A percentile compares a stretch with the other conserved stretches of the same genome.
These are phyloP conservation scores for Anas platyrhynchos DNA, from an alignment of 2,113 vertebrate species.

Conservation along the genomic window DNA sequence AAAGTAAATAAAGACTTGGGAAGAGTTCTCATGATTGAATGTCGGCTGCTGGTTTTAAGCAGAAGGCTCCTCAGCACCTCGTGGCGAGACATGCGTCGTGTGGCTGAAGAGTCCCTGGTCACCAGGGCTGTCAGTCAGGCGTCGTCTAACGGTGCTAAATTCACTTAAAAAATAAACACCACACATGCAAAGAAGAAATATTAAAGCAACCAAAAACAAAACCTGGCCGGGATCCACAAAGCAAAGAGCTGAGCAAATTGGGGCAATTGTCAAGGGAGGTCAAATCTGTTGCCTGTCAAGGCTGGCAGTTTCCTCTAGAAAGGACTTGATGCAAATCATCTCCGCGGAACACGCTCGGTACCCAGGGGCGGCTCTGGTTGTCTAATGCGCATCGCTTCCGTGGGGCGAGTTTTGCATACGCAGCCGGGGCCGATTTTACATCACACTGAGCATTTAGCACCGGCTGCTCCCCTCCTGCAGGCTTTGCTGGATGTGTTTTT, in stretches of 20 bases:
- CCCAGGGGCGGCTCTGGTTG: constrained; percentile 22
- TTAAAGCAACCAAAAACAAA: constrained; percentile 1
- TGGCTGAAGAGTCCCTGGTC: neutral
- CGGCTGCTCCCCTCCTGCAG: neutral
- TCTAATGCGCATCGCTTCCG: neutral
- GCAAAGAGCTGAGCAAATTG: constrained; percentile 54
- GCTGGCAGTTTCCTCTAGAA: constrained; percentile 54
- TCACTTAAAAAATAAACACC: neutral
- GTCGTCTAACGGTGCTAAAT: neutral
- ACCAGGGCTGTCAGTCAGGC: neutral
- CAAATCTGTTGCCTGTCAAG: constrained; percentile 59
- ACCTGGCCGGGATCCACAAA: constrained; percentile 51
- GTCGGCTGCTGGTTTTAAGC: neutral
- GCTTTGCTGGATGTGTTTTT: neutral
- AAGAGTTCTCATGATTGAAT: neutral
- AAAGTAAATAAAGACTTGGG: neutral
- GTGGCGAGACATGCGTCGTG: neutral
- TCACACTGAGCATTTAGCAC: neutral
- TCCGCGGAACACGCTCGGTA: neutral
- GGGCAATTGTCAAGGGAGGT: constrained; percentile 65
- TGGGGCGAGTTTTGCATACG: neutral
- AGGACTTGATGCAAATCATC: constrained; percentile 27
- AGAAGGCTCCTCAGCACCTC: neutral
- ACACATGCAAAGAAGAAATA: neutral
- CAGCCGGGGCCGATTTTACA: neutral